These are phyloP conservation scores for Antigone vipio DNA, from an alignment of 2,113 vertebrate species.

Conservation along the genomic window DNA sequence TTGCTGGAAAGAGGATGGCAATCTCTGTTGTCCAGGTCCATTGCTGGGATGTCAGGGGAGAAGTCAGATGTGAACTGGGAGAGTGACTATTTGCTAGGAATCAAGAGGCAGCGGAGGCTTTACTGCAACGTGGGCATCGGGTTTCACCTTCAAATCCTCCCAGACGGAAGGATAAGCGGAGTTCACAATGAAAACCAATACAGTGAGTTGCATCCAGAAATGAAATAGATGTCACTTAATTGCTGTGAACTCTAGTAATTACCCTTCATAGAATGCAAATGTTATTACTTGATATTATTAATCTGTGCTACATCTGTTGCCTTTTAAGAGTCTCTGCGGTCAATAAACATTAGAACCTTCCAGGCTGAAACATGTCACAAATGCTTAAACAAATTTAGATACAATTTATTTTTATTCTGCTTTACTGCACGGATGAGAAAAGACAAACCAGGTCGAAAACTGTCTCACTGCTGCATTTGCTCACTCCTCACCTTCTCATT, in stretches of 20 bases:
- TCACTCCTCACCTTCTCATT: neutral
- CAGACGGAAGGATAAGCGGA: conserved; percentile 90
- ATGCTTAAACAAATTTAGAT: conserved; percentile 79
- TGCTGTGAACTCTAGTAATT: conserved; percentile 66
- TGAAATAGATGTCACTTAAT: conserved; percentile 73
- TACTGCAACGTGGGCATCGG: conserved; percentile 99
- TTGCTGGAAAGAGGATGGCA: conserved; percentile 86
- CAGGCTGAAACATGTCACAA: conserved; percentile 69
- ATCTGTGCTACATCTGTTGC: conserved; percentile 57
- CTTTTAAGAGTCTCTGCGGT: conserved; percentile 62
- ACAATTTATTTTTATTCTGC: conserved; percentile 79
- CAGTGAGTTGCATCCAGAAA: conserved; percentile 90
- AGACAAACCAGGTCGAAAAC: neutral
- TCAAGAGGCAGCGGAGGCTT: conserved; percentile 93
- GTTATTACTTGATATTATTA: conserved; percentile 69
- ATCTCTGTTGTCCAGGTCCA: conserved; percentile 86
- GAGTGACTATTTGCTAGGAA: conserved; percentile 94
- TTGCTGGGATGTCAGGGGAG: conserved; percentile 87
- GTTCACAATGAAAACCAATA: conserved; percentile 93
- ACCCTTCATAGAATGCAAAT: conserved; percentile 66
- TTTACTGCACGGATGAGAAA: conserved; percentile 39
- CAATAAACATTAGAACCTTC: conserved; percentile 61
- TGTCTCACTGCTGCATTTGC: neutral
- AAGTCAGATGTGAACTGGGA: conserved; percentile 89
- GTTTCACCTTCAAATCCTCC: conserved; percentile 95